A percentile compares a stretch with the other conserved stretches of the same genome.
Evolutionary conservation across 2,888 invertebrate species (phyloP).

Genomic region (Andrena praecox): DNA sequence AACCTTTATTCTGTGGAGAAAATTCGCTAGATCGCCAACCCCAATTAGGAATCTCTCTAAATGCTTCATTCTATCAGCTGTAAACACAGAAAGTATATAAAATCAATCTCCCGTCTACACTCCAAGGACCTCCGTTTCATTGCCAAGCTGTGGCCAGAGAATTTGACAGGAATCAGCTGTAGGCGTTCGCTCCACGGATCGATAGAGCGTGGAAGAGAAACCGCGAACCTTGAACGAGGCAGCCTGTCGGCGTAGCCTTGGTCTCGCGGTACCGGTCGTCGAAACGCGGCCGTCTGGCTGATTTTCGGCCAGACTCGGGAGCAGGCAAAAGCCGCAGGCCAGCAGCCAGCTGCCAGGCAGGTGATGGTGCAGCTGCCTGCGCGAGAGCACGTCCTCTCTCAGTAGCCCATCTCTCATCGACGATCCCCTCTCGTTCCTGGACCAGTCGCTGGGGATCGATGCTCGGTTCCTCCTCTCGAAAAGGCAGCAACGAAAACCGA

Average conservation of each 20-base stretch:
- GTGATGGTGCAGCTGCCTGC: constrained; percentile 61
- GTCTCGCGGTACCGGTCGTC: not conserved
- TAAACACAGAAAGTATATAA: too few species aligned
- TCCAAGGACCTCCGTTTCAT: too few species aligned
- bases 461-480: constrained; percentile 15
- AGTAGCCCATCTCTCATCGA: constrained; percentile 61
- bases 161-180: too few species aligned
- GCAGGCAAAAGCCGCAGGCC: constrained; percentile 37
- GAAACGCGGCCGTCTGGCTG: constrained; percentile 22
- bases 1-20: too few species aligned
- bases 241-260: not conserved
- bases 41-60: too few species aligned
- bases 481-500: constrained; percentile 26
- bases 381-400: constrained; percentile 52
- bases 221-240: not conserved
- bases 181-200: too few species aligned
- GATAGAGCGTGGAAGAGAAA: too few species aligned
- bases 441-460: constrained; percentile 56
- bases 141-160: too few species aligned
- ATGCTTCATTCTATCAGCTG: too few species aligned
- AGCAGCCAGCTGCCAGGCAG: constrained; percentile 63
- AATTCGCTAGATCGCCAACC: too few species aligned
- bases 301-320: constrained; percentile 25
- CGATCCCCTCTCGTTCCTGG: constrained; percentile 53
- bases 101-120: too few species aligned